Evolutionary conservation across 2,113 vertebrate genomes (phyloP).

Genomic region (Illadopsis cleaveri): DNA sequence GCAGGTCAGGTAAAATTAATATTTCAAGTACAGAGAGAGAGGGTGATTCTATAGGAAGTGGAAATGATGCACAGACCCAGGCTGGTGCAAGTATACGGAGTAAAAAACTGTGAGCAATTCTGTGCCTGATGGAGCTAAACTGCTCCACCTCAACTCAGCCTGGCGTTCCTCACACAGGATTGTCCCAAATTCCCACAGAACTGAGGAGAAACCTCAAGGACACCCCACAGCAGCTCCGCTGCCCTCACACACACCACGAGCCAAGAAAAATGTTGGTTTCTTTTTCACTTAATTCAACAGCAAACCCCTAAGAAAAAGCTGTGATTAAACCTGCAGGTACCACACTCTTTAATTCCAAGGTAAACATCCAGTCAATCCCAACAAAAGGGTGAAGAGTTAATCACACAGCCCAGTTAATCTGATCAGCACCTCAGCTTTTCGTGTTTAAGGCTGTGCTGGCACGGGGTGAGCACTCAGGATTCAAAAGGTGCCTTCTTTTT

Average conservation of each 20-base stretch:
- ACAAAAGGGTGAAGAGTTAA: not conserved
- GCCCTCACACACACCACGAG: accelerated
- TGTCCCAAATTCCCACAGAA: not conserved
- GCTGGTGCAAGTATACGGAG: not conserved
- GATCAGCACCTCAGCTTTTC: not conserved
- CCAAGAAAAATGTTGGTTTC: accelerated
- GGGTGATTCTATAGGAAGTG: accelerated
- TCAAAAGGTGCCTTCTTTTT: not conserved
- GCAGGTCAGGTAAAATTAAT: not conserved
- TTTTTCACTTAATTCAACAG: not conserved
- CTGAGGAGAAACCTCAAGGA: not conserved
- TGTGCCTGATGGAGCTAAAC: accelerated
- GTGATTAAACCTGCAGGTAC: not conserved
- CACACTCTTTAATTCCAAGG: accelerated
- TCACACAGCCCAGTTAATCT: not conserved
- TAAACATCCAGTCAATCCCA: not conserved
- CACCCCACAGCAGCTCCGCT: accelerated
- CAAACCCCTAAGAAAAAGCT: accelerated
- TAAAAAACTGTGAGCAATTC: too few relatives aligned
- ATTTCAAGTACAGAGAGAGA: not conserved
- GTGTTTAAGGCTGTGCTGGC: not conserved
- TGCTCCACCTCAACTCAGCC: not conserved
- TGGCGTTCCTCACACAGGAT: not conserved
- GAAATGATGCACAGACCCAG: too few relatives aligned
- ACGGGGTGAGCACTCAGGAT: accelerated